Percentiles rank a stretch among this genome's conserved stretches.
Evolutionary conservation across 2,888 invertebrate species (phyloP).

Genomic region (Cerceris ruficornis): DNA sequence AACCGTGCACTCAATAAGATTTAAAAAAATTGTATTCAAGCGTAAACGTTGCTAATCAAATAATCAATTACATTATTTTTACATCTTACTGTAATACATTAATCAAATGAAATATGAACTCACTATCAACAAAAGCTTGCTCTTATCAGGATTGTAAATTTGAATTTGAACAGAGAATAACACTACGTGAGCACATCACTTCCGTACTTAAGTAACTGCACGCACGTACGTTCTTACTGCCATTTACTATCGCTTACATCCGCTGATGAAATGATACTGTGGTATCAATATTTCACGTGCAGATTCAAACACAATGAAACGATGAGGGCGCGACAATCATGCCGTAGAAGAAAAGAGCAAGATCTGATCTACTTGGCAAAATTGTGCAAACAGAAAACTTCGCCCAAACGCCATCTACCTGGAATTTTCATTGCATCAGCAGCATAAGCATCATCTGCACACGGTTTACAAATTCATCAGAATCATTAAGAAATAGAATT

Average conservation of each 20-base stretch:
- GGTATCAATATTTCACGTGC: constrained; percentile 1
- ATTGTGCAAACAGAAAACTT: not conserved
- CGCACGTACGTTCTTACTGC: too few species aligned
- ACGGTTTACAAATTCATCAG: not conserved
- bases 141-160: too few species aligned
- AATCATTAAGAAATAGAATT: not conserved
- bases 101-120: not conserved
- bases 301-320: constrained; percentile 5
- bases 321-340: constrained; percentile 20
- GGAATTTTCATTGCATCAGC: not conserved
- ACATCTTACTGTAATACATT: not conserved
- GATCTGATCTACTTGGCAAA: constrained; percentile 2
- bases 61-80: not conserved
- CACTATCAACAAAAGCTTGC: too few species aligned
- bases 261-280: not conserved
- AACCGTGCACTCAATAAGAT: not conserved
- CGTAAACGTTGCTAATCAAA: too few species aligned
- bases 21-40: too few species aligned
- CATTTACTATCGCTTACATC: not conserved
- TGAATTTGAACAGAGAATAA: too few species aligned
- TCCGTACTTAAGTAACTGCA: too few species aligned
- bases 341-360: not conserved
- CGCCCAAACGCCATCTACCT: not conserved
- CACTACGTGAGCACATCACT: too few species aligned
- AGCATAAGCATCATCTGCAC: not conserved